Percentiles rank a stretch among this genome's conserved stretches.
phyloP scores from a whole-genome alignment of 2,888 invertebrate genomes.

The Yponomeuta cagnagella region DNA sequence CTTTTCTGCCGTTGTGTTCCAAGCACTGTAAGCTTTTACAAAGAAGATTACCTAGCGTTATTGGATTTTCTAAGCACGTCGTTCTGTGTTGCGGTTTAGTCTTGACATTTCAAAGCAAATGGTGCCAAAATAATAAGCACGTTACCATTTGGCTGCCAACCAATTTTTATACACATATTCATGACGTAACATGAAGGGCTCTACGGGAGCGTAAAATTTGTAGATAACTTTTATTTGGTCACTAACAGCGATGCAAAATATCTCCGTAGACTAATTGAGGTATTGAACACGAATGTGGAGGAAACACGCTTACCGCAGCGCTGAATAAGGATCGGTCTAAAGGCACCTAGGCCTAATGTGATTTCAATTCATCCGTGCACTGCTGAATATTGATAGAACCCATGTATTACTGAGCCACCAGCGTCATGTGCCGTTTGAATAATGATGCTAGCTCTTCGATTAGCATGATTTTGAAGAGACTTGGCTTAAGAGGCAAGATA shows the following conservation, averaged over 20 bases:
- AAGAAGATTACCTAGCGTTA: not conserved
- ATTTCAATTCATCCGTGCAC: slow-evolving; percentile 3
- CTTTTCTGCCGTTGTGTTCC: not conserved
- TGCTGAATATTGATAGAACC: slow-evolving; percentile 2
- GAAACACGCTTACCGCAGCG: not conserved
- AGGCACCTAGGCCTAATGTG: slow-evolving; percentile 2
- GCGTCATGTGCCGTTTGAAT: not conserved
- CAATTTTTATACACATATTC: not conserved
- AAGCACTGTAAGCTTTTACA: not conserved
- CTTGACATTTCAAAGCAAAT: not conserved
- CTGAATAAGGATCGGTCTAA: not conserved
- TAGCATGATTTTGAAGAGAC: not conserved
- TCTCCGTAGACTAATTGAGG: slow-evolving; percentile 10
- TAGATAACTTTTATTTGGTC: not conserved
- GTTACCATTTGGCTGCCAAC: slow-evolving; percentile 2
- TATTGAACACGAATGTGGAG: not conserved
- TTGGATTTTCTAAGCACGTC: slow-evolving; percentile 1
- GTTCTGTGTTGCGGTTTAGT: not conserved
- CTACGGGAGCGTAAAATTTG: not conserved
- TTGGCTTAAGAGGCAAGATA: not conserved
- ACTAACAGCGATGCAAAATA: not conserved
- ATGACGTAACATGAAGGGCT: not conserved
- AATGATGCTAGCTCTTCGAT: not conserved
- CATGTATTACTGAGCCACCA: not conserved
- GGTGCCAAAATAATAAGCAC: not conserved